These are phyloP conservation scores for Cepphus grylle DNA, from an alignment of 2,113 vertebrate genomes.

Conservation along the genomic window DNA sequence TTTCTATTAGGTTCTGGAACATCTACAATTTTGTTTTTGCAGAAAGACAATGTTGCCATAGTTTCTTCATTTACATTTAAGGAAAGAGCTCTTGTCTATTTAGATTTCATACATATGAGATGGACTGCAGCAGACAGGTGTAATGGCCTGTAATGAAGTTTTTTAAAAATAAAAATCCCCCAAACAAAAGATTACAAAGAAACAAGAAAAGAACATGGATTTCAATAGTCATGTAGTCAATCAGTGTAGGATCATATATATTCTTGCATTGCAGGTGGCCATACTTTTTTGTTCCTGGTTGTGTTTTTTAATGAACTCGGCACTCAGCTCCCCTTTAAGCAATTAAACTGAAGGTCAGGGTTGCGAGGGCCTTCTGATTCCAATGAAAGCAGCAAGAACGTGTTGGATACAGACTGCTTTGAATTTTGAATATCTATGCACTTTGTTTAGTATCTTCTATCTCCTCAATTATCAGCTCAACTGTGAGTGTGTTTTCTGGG, in stretches of 20 bases:
- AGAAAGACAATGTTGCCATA: not conserved
- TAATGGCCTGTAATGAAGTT: not conserved
- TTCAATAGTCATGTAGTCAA: not conserved
- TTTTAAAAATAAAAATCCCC: not conserved
- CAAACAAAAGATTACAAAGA: not conserved
- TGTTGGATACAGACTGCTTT: not conserved
- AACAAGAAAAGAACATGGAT: not conserved
- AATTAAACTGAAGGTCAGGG: not conserved
- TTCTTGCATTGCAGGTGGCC: not conserved
- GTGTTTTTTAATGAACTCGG: not conserved
- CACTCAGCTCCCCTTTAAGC: not conserved
- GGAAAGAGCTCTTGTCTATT: not conserved
- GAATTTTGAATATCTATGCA: not conserved
- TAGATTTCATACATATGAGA: not conserved
- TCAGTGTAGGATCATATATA: not conserved
- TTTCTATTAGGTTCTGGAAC: not conserved
- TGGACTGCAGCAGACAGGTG: not conserved
- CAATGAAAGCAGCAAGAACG: not conserved
- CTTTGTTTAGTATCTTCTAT: not conserved
- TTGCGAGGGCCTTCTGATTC: not conserved
- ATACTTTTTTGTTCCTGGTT: not conserved
- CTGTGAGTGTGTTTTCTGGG: not conserved
- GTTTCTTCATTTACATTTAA: not conserved
- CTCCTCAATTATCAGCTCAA: not conserved
- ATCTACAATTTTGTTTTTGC: not conserved